A percentile compares a stretch with the other conserved stretches of the same genome.
Conservation (phyloP, 2,888 invertebrate species). For the Ypsolopha sequella region DNA sequence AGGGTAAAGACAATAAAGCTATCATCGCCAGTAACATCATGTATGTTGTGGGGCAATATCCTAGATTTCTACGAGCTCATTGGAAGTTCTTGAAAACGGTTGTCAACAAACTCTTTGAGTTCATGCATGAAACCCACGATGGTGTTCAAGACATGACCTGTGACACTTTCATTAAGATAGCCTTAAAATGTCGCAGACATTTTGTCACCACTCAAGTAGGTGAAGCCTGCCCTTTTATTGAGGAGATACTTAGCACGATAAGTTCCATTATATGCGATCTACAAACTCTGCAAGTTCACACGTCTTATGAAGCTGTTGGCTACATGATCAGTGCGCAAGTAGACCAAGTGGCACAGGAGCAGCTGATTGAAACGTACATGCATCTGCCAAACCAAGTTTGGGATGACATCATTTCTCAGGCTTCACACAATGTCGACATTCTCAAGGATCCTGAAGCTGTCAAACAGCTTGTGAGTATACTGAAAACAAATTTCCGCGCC, state of each 20-base stretch:
- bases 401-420: constrained; percentile 98
- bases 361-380: constrained; percentile 98
- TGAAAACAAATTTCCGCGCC: constrained; percentile 99
- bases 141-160: constrained; percentile 99
- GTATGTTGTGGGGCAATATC: constrained; percentile 99
- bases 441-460: constrained; percentile 97
- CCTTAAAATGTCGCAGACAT: constrained; percentile 96
- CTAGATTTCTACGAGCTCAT: constrained; percentile 97
- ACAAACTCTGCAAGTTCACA: constrained; percentile 98
- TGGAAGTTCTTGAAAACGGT: constrained; percentile 99
- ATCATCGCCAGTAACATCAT: constrained; percentile 99
- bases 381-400: constrained; percentile 96
- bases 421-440: constrained; percentile 96
- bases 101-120: constrained; percentile 99
- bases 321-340: constrained; percentile 98
- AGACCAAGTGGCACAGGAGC: constrained; percentile 91
- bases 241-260: constrained; percentile 96
- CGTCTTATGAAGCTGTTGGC: constrained; percentile 99
- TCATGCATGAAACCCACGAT: constrained; percentile 99
- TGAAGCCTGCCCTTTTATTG: constrained; percentile 97
- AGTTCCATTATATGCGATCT: constrained; percentile 99
- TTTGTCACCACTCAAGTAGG: constrained; percentile 97
- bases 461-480: constrained; percentile 96
- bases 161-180: constrained; percentile 99
- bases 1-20: constrained; percentile 99